A percentile compares a stretch with the other conserved stretches of the same genome.
Evolutionary conservation across 1,140 invertebrate species (phyloP).

Genomic region (Magallana angulata): DNA sequence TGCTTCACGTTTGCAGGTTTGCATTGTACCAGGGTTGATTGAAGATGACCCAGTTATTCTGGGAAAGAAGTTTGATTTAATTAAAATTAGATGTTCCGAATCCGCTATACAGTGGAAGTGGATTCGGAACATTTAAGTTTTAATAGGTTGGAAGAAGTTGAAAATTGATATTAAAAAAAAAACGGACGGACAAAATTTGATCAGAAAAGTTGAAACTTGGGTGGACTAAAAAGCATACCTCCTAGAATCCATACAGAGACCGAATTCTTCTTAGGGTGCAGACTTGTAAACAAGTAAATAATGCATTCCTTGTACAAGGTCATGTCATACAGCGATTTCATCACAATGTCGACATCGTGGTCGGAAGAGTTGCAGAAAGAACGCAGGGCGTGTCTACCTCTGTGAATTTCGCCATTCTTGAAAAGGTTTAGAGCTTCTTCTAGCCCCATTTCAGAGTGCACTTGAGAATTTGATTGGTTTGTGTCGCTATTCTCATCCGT

Average conservation of each 20-base stretch:
- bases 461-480: background rate
- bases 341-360: background rate
- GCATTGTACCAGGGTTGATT: no score
- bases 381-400: background rate
- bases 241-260: background rate
- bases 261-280: background rate
- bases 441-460: background rate
- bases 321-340: background rate
- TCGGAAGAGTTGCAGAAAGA: background rate
- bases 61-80: no score
- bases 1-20: no score
- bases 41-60: no score
- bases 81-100: no score
- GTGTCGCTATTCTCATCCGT: background rate
- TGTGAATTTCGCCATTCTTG: background rate
- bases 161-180: background rate
- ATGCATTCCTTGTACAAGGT: background rate
- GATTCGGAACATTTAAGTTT: no score
- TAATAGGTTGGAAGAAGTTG: background rate
- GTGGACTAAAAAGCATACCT: background rate
- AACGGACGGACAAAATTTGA: background rate
- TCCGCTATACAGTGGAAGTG: no score
- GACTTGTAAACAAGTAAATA: background rate
- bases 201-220: background rate
- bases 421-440: background rate